These are phyloP conservation scores for Sebastes fasciatus DNA, from an alignment of 2,113 vertebrate genomes.

Conservation along the genomic window DNA sequence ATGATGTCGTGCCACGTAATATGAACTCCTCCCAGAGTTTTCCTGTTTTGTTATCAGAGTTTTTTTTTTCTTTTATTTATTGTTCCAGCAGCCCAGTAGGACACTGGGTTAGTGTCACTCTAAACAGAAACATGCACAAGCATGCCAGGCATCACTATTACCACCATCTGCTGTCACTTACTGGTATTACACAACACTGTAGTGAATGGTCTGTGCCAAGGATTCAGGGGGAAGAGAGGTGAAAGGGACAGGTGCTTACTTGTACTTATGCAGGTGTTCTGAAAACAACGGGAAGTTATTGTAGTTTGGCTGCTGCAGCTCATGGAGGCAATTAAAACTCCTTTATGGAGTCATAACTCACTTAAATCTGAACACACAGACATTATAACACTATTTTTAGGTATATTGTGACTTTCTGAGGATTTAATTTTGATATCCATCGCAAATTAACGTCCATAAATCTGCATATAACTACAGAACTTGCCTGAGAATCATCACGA, in stretches of 20 bases:
- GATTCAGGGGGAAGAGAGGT: neutral
- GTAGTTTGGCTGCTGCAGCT: neutral
- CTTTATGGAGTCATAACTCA: neutral
- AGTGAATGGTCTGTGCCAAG: neutral
- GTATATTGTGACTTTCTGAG: neutral
- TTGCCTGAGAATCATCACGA: neutral
- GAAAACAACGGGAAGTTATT: neutral
- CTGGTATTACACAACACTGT: conserved; percentile 17
- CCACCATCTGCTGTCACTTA: conserved; percentile 42
- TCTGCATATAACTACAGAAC: neutral
- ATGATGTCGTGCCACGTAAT: neutral
- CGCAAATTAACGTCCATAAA: neutral
- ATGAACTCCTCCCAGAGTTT: neutral
- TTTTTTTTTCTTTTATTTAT: neutral
- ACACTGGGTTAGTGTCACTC: conserved; percentile 58
- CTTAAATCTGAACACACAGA: neutral
- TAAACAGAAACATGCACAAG: conserved; percentile 9
- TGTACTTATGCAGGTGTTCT: neutral
- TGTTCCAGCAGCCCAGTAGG: conserved; percentile 44
- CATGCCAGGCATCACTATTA: neutral
- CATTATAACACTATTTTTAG: neutral
- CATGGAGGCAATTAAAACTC: neutral
- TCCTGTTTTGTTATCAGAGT: neutral
- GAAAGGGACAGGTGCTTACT: neutral
- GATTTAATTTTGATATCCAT: neutral